Evolutionary conservation across 2,113 vertebrate genomes (phyloP), one percentile per base, ranked within the genome.

Genomic region (Ia io): DNA sequence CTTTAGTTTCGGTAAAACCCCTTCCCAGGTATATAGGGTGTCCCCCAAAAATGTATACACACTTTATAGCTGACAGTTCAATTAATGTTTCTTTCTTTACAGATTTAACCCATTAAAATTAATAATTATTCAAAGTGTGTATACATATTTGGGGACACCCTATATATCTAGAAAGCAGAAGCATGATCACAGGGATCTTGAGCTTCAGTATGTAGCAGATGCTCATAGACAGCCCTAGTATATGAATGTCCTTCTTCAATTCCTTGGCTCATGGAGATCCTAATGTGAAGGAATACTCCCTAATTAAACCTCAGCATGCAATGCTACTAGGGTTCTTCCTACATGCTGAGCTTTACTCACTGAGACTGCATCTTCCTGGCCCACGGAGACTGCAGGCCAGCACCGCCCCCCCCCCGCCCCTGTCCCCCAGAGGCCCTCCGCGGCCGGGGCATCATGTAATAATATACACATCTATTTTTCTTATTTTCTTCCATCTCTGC

Each of bases 251-350:
- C 23, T 61, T 83, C 20, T 61, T 79, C 30, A 89, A 32, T 79
- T 25, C 32, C 53, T 5, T 47, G 9, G 25, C n/a, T 96, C 63
- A 51, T 4, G 4, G 70, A 63, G 40, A 95, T 40, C 35, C 70
- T 35, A 73, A 76, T 56, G 80, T 71, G 16, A 96, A 65, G 18
- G 90, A 95, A 42, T 32, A 4, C 10, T 22, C n/a, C 35, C 13
- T 73, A 84, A 80, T 92, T 61, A 95, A 82, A 79, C 30, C 78
- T 40, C 91, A 95, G 84, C 84, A 84, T 80, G n/a, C 69, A 71
- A 9, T 42, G 28, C 37, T 61, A 17, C 61, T 30, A 49, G 18
- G 9, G 42, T 59, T 49, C 80, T 91, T 95, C 13, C 71, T 37
- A 84, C 59, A 37, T 85, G n/a, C 53, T 93, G 83, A 77, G 74